Evolutionary conservation across 2,113 vertebrate species (phyloP), one percentile per base, ranked within the genome.

Genomic region (Antigone vipio): DNA sequence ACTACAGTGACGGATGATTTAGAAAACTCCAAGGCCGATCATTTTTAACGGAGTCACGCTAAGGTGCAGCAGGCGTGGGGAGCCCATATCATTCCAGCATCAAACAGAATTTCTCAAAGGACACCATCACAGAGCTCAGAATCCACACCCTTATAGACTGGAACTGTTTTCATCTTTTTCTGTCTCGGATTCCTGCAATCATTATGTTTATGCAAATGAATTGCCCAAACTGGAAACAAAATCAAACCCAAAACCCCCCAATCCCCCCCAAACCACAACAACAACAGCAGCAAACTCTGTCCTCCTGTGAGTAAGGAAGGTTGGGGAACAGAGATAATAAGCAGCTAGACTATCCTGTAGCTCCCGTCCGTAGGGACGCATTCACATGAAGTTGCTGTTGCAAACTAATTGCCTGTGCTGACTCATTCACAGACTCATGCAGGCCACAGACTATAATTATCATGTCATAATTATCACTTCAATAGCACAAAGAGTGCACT

Each of bases 391-490:
- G 88, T 82, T 94, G 82, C 91, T 90, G 81, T 72, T 11, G 30
- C 89, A 86, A 95, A 94, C 89, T 94, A 96, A 95, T 91, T 95
- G 93, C 67, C 83, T 92, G 82, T 93, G 91, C 96, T 97, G 95
- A 97, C 79, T 97, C 92, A 95, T 88, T 93, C 93, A 81, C 80
- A 92, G 92, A 92, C 73, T 75, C 93, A 66, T 72, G 91, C 79
- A 86, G 94, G 92, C 86, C 89, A 92, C 68, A 91, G 96, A 75
- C 68, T 74, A 82, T 95, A 97, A 96, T 97, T 97, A 97, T 95
- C 94, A 93, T 96, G 92, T 97, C 95, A 96, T 97, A 97, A 97
- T 97, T 97, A 96, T 96, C 93, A 95, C 89, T 97, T 96, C 84
- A 96, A 50, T 86, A 83, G 91, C 87, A 97, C 64, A 96, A 93